Percentiles rank a stretch among this genome's conserved stretches.
Evolutionary conservation across 2,888 invertebrate species (phyloP).

Genomic region (Parnassius apollo): DNA sequence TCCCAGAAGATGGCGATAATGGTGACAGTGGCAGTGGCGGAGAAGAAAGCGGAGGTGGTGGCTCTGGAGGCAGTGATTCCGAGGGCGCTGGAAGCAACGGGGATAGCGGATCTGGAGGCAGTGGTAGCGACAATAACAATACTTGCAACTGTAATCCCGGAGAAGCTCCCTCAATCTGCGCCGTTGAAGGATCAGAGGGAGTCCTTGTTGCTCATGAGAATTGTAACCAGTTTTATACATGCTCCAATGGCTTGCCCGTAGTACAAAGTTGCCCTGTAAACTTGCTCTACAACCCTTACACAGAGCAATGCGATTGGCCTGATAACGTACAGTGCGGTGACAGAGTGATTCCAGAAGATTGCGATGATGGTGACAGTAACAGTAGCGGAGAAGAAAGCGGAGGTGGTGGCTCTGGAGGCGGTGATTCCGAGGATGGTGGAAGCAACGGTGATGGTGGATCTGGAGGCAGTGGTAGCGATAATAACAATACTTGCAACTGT

Average conservation of each 20-base stretch:
- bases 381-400: slow-evolving; percentile 17
- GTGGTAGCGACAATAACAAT: too few species aligned
- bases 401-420: too few species aligned
- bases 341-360: slow-evolving; percentile 29
- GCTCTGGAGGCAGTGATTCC: too few species aligned
- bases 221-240: slow-evolving; percentile 43
- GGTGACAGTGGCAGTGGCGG: slow-evolving; percentile 14
- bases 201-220: slow-evolving; percentile 28
- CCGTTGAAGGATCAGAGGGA: slow-evolving; percentile 21
- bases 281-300: slow-evolving; percentile 39
- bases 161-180: slow-evolving; percentile 32
- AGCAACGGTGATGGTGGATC: slow-evolving; percentile 14
- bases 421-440: slow-evolving; percentile 15
- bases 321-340: slow-evolving; percentile 41
- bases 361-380: slow-evolving; percentile 16
- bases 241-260: slow-evolving; percentile 34
- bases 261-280: slow-evolving; percentile 32
- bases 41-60: too few species aligned
- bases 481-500: slow-evolving; percentile 14
- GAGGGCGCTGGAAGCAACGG: too few species aligned
- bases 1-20: background rate
- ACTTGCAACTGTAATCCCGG: slow-evolving; percentile 39
- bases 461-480: slow-evolving; percentile 4
- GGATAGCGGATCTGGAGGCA: too few species aligned
- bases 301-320: slow-evolving; percentile 43